phyloP scores from a whole-genome alignment of 1,140 invertebrate species.

The Pogonomyrmex barbatus region DNA sequence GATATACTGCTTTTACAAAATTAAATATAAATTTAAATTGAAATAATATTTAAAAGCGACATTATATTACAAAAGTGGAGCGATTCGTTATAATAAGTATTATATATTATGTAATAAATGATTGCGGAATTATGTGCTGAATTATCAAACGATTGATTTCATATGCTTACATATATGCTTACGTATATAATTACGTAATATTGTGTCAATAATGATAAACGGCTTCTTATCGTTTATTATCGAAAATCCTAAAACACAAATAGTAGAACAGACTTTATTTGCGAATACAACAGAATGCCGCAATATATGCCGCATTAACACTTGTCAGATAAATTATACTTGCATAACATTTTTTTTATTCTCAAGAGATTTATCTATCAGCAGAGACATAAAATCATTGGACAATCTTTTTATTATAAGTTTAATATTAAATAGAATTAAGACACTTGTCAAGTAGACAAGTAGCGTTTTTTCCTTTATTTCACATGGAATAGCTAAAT shows the following conservation, averaged over 20 bases:
- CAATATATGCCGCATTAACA: not conserved
- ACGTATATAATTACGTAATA: not conserved
- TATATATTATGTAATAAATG: not conserved
- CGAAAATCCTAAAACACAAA: not conserved
- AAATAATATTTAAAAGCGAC: not conserved
- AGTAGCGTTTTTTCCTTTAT: no score
- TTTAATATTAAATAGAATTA: no score
- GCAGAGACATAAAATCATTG: not conserved
- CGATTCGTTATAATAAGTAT: not conserved
- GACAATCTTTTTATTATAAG: not conserved
- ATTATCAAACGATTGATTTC: not conserved
- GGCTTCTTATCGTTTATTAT: not conserved
- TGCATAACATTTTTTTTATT: not conserved
- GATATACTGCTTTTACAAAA: not conserved
- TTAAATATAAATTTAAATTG: constrained; percentile 21
- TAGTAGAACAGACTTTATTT: constrained; percentile 14
- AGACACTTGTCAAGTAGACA: no score
- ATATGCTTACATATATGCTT: not conserved
- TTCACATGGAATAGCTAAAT: not conserved
- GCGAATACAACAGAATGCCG: not conserved
- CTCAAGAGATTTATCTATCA: not conserved
- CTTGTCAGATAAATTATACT: constrained; percentile 17
- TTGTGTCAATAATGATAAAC: not conserved
- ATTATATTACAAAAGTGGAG: not conserved
- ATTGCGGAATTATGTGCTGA: not conserved